phyloP scores from a whole-genome alignment of 2,797 vertebrate species.

The Molossus molossus region DNA sequence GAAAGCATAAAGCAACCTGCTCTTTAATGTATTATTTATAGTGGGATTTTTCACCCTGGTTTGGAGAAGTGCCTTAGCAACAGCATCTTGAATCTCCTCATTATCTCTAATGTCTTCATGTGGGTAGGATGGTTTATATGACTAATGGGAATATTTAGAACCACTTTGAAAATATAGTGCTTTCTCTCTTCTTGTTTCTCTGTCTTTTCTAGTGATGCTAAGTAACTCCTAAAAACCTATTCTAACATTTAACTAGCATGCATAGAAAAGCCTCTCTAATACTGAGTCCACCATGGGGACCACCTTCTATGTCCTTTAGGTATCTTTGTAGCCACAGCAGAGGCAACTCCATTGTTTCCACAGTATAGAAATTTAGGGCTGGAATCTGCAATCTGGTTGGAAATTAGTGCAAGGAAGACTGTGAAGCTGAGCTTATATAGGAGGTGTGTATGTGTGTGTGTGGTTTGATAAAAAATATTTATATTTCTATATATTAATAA shows the following conservation, averaged over 20 bases:
- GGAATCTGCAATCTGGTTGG: neutral
- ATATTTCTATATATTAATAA: neutral
- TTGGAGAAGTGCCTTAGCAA: slow-evolving; percentile 57
- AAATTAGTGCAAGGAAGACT: neutral
- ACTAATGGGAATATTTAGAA: slow-evolving; percentile 30
- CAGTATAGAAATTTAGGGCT: neutral
- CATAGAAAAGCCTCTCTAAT: neutral
- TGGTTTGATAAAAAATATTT: neutral
- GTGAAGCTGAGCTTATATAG: neutral
- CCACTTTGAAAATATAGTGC: slow-evolving; percentile 4
- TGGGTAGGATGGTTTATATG: slow-evolving; percentile 48
- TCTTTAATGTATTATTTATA: slow-evolving; percentile 68
- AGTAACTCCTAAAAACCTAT: neutral
- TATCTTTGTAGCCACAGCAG: neutral
- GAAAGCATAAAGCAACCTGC: slow-evolving; percentile 30
- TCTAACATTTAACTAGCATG: neutral
- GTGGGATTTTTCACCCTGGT: slow-evolving; percentile 44
- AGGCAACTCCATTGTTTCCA: neutral
- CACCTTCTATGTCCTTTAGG: neutral
- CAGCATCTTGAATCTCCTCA: slow-evolving; percentile 15
- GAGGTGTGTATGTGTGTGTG: neutral
- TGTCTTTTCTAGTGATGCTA: slow-evolving; percentile 29
- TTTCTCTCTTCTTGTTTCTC: neutral
- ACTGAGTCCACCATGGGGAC: neutral
- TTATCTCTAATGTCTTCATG: slow-evolving; percentile 14